phyloP scores from a whole-genome alignment of 2,113 vertebrate species.

The Pantherophis guttatus region DNA sequence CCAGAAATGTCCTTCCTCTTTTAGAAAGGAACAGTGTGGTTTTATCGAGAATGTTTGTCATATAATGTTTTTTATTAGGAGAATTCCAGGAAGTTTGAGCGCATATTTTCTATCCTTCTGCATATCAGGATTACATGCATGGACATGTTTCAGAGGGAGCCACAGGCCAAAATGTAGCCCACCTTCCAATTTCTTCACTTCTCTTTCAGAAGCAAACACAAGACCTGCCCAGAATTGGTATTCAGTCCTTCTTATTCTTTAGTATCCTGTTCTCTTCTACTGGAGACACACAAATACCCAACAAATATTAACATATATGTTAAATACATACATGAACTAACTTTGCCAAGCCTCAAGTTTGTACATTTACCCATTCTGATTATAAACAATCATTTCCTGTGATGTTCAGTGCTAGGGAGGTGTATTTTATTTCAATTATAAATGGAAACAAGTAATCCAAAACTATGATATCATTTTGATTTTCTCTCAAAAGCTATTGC shows the following conservation, averaged over 20 bases:
- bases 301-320: neutral
- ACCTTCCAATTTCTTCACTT: neutral
- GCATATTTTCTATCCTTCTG: neutral
- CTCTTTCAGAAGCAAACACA: neutral
- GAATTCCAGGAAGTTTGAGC: neutral
- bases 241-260: neutral
- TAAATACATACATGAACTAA: neutral
- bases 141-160: neutral
- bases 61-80: neutral
- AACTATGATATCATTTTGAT: neutral
- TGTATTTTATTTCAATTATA: neutral
- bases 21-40: conserved; percentile 4
- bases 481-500: neutral
- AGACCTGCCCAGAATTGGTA: too few species aligned
- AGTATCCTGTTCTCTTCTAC: neutral
- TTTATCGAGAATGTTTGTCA: neutral
- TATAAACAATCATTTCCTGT: neutral
- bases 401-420: neutral
- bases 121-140: neutral
- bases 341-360: neutral
- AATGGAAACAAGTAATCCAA: neutral
- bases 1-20: conserved; percentile 8
- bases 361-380: neutral
- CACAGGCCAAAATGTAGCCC: neutral
- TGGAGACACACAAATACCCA: neutral